These are phyloP conservation scores for Eristalinus sepulchralis DNA, from an alignment of 2,888 invertebrate genomes.

Conservation along the genomic window DNA sequence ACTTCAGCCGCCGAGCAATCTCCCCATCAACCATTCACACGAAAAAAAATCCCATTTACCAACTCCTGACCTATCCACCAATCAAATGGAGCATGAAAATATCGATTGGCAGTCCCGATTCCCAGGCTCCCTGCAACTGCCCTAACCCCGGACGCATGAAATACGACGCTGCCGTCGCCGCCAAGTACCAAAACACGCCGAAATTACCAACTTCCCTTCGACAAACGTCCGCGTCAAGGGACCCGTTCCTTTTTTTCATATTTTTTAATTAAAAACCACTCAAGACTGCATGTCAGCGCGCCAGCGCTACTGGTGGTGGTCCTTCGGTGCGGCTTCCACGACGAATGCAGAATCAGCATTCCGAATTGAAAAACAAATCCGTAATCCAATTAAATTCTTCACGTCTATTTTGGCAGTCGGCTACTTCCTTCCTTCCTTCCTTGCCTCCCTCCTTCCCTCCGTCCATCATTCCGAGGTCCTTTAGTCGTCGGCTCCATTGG, in stretches of 20 bases:
- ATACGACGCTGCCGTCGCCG: neutral
- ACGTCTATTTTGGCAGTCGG: constrained; percentile 55
- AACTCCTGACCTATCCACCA: neutral
- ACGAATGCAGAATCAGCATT: constrained; percentile 64
- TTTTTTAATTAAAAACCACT: constrained; percentile 62
- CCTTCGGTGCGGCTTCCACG: constrained; percentile 37
- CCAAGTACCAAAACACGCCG: constrained; percentile 1
- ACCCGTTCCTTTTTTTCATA: neutral
- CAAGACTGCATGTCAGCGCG: constrained; percentile 2
- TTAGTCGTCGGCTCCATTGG: neutral
- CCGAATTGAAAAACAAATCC: constrained; percentile 66
- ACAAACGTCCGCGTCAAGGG: neutral
- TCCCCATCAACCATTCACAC: neutral
- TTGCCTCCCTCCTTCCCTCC: constrained; percentile 21
- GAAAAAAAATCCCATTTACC: neutral
- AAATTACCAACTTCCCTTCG: constrained; percentile 12
- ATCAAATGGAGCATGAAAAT: neutral
- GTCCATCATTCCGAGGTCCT: too few species aligned
- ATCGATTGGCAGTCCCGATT: neutral
- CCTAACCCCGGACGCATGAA: neutral
- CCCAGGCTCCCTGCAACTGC: neutral
- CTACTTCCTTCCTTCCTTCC: neutral
- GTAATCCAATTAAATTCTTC: constrained; percentile 69
- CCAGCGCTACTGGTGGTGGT: constrained; percentile 22
- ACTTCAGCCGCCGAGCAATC: neutral